Percentiles rank a stretch among this genome's conserved stretches.
Conservation (phyloP, 2,888 invertebrate species). For the Girardia tigrina region DNA sequence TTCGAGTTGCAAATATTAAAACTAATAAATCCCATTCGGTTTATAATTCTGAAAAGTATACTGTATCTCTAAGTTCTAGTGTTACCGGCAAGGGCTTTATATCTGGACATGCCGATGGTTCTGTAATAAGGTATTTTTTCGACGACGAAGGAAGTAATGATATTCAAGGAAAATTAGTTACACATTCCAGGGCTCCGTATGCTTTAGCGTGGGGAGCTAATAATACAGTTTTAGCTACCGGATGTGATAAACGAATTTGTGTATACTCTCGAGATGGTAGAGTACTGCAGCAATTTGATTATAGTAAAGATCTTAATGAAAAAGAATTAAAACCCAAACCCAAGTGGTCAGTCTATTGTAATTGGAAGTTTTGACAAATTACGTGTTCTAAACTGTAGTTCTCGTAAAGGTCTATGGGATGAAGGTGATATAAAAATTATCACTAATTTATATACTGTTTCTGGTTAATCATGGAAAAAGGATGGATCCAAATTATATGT, state of each 20-base stretch:
- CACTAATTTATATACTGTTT: conserved; percentile 71
- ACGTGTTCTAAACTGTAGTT: conserved; percentile 72
- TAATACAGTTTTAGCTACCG: conserved; percentile 65
- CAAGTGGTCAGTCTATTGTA: conserved; percentile 83
- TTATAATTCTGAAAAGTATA: conserved; percentile 72
- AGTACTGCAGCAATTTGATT: conserved; percentile 69
- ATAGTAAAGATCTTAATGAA: conserved; percentile 60
- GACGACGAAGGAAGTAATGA: conserved; percentile 55
- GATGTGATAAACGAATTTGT: conserved; percentile 74
- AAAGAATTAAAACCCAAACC: conserved; percentile 74
- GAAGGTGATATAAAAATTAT: conserved; percentile 62
- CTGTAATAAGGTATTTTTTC: conserved; percentile 63
- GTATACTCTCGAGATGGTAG: conserved; percentile 66
- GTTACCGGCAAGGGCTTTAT: conserved; percentile 67
- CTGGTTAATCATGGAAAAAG: conserved; percentile 74
- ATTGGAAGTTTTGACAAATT: conserved; percentile 76
- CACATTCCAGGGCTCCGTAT: conserved; percentile 68
- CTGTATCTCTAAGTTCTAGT: conserved; percentile 61
- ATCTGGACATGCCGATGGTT: conserved; percentile 81
- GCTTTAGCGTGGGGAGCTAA: conserved; percentile 64
- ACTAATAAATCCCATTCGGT: conserved; percentile 77
- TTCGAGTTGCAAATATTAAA: conserved; percentile 63
- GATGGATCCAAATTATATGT: conserved; percentile 63
- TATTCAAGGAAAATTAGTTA: conserved; percentile 53
- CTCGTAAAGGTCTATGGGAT: conserved; percentile 65